Conservation (phyloP, 2,888 invertebrate genomes). For the Carabus problematicus region DNA sequence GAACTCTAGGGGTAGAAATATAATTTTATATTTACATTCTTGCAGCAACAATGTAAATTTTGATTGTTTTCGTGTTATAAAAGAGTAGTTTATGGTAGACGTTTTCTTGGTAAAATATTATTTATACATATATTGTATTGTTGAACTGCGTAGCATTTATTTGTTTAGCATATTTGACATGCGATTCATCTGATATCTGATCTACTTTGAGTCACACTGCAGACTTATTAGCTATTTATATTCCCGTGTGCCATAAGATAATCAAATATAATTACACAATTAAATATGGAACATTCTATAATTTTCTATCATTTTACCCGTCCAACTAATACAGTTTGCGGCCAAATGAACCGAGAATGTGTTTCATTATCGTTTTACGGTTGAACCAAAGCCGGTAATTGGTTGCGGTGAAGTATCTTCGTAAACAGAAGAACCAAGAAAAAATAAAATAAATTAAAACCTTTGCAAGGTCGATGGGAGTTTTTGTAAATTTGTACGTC, state of each 20-base stretch:
- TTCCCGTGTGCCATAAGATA: too few relatives aligned
- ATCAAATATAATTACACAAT: neutral
- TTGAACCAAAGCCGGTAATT: slow-evolving; percentile 7
- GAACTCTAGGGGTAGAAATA: too few relatives aligned
- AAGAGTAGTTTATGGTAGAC: too few relatives aligned
- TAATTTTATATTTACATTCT: too few relatives aligned
- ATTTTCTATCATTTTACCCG: too few relatives aligned
- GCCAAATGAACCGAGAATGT: neutral
- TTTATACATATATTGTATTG: too few relatives aligned
- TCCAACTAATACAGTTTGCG: too few relatives aligned
- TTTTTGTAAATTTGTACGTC: slow-evolving; percentile 34
- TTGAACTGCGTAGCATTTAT: neutral
- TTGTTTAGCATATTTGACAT: slow-evolving; percentile 11
- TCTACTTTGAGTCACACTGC: neutral
- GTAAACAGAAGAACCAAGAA: slow-evolving; percentile 6
- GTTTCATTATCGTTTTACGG: slow-evolving; percentile 8
- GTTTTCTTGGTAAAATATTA: too few relatives aligned
- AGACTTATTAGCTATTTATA: neutral
- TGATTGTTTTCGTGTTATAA: too few relatives aligned
- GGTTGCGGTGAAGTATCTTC: slow-evolving; percentile 5
- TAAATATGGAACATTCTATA: neutral
- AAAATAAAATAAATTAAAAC: slow-evolving; percentile 11
- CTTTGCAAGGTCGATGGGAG: slow-evolving; percentile 17
- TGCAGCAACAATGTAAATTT: too few relatives aligned
- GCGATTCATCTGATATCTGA: neutral